A percentile compares a stretch with the other conserved stretches of the same genome.
Conservation (phyloP, 2,888 invertebrate genomes). For the Caenorhabditis macrosperma region DNA sequence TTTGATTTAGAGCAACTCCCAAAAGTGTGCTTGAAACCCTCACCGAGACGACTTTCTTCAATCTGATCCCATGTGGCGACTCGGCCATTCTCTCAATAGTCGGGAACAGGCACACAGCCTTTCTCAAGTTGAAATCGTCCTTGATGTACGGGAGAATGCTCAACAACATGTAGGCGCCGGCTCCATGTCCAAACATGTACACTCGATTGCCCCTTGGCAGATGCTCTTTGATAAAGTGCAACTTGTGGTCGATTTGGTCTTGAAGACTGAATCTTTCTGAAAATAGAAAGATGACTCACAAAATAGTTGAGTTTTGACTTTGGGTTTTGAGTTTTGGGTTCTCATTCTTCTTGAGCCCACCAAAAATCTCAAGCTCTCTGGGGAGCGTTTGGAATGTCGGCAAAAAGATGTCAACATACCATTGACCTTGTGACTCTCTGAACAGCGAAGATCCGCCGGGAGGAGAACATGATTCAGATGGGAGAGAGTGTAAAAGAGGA, state of each 20-base stretch:
- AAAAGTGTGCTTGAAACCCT: neutral
- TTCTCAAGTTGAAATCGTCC: constrained; percentile 69
- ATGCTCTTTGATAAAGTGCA: constrained; percentile 72
- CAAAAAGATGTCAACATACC: constrained; percentile 49
- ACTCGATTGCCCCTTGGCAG: constrained; percentile 69
- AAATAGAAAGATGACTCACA: too few relatives aligned
- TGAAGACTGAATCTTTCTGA: constrained; percentile 72
- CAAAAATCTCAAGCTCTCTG: constrained; percentile 10
- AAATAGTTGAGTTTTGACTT: neutral
- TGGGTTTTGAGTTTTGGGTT: neutral
- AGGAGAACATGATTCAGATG: constrained; percentile 76
- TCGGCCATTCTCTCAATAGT: constrained; percentile 74
- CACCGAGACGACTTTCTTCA: constrained; percentile 69
- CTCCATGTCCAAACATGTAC: constrained; percentile 76
- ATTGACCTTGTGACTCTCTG: constrained; percentile 60
- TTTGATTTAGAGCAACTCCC: too few relatives aligned
- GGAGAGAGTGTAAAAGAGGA: constrained; percentile 70
- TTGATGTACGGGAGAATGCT: constrained; percentile 71
- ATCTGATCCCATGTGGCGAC: constrained; percentile 71
- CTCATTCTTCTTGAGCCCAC: neutral
- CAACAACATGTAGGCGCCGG: constrained; percentile 73
- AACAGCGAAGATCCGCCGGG: constrained; percentile 66
- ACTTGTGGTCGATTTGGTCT: constrained; percentile 75
- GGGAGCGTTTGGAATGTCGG: neutral
- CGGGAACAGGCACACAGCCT: constrained; percentile 74